phyloP scores from a whole-genome alignment of 2,888 invertebrate genomes.

The Petrolisthes cinctipes region DNA sequence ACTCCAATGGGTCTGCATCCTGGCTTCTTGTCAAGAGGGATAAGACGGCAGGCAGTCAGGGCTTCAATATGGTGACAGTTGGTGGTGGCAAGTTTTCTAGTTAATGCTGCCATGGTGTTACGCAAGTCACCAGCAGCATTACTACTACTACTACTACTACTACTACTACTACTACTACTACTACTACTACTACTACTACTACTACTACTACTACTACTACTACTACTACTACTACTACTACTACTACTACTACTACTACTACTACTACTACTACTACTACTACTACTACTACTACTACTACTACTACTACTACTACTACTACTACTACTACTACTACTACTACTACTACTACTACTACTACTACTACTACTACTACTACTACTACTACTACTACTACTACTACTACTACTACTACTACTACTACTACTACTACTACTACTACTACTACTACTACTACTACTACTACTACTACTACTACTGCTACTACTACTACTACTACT shows the following conservation, averaged over 20 bases:
- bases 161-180: not conserved
- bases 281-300: slow-evolving; percentile 1
- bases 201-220: slow-evolving; percentile 1
- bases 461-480: not conserved
- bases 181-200: not conserved
- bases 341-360: slow-evolving; percentile 1
- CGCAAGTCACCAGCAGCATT: too few species aligned
- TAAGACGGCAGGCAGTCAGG: too few species aligned
- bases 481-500: slow-evolving; percentile 1
- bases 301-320: slow-evolving; percentile 1
- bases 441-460: not conserved
- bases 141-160: slow-evolving; percentile 1
- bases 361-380: slow-evolving; percentile 1
- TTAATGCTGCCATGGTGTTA: too few species aligned
- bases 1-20: too few species aligned
- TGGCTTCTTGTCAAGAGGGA: too few species aligned
- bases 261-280: slow-evolving; percentile 1
- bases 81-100: too few species aligned
- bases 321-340: slow-evolving; percentile 1
- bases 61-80: too few species aligned
- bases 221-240: slow-evolving; percentile 1
- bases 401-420: slow-evolving; percentile 1
- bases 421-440: slow-evolving; percentile 1
- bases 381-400: not conserved
- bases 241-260: slow-evolving; percentile 1